A percentile compares a stretch with the other conserved stretches of the same genome.
Evolutionary conservation across 2,113 vertebrate genomes (phyloP).

Genomic region (Nerophis lumbriciformis): DNA sequence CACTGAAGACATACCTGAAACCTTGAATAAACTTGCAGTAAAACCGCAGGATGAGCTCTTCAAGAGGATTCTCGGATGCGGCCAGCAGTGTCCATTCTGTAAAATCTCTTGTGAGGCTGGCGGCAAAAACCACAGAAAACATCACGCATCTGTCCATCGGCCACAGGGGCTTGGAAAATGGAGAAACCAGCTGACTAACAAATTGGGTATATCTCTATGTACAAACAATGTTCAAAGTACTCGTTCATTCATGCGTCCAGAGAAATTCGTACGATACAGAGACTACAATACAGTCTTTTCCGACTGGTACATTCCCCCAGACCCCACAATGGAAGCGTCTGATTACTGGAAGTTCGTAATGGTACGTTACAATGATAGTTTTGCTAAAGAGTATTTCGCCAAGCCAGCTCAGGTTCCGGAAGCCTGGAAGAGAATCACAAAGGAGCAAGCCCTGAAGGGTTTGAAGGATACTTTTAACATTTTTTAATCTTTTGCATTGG

Average conservation of each 20-base stretch:
- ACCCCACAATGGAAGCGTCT: conserved; percentile 44
- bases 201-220: conserved; percentile 36
- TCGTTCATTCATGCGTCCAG: accelerated
- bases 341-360: conserved; percentile 65
- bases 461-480: conserved; percentile 38
- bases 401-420: conserved; percentile 46
- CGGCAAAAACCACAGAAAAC: conserved; percentile 39
- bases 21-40: conserved; percentile 21
- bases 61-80: conserved; percentile 59
- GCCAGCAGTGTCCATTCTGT: conserved; percentile 68
- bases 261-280: conserved; percentile 20
- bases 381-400: conserved; percentile 17
- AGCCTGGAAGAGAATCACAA: conserved; percentile 38
- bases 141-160: conserved; percentile 47
- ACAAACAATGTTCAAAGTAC: conserved; percentile 36
- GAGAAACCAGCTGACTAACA: accelerated
- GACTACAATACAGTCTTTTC: conserved; percentile 41
- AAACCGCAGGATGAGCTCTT: conserved; percentile 61
- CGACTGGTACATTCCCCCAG: conserved; percentile 64
- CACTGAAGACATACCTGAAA: conserved; percentile 9
- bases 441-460: conserved; percentile 31
- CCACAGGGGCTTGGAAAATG: conserved; percentile 32
- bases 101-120: conserved; percentile 67
- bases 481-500: not conserved
- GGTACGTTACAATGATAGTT: conserved; percentile 38